Evolutionary conservation across 2,888 invertebrate species (phyloP).

Genomic region (Heliconius cydno): DNA sequence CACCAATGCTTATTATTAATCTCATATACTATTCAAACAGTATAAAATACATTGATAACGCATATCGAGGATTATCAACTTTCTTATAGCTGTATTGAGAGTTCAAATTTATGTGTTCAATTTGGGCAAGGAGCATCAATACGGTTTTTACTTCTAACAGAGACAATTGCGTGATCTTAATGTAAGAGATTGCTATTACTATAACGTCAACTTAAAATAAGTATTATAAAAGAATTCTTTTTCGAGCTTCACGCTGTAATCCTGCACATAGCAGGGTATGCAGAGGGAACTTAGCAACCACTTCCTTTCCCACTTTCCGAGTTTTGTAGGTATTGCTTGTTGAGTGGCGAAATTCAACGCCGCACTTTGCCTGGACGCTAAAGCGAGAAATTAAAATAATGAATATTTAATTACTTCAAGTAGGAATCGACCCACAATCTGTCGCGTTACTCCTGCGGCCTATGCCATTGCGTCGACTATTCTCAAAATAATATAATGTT

Average conservation of each 20-base stretch:
- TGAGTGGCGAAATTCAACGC: too few relatives aligned
- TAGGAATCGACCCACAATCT: too few relatives aligned
- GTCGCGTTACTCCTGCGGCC: too few relatives aligned
- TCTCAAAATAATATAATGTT: slow-evolving; percentile 57
- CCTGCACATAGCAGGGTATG: too few relatives aligned
- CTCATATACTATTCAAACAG: slow-evolving; percentile 63
- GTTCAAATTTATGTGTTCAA: slow-evolving; percentile 46
- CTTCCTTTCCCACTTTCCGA: too few relatives aligned
- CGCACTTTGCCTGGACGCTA: too few relatives aligned
- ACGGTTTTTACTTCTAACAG: slow-evolving; percentile 58
- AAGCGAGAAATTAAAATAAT: too few relatives aligned
- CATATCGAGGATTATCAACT: slow-evolving; percentile 38
- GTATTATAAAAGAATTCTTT: slow-evolving; percentile 77
- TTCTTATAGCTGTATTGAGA: slow-evolving; percentile 52
- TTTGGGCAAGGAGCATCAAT: slow-evolving; percentile 26
- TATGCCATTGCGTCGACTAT: too few relatives aligned
- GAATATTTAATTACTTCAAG: too few relatives aligned
- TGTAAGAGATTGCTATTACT: slow-evolving; percentile 66
- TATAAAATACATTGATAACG: slow-evolving; percentile 52
- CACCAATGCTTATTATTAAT: slow-evolving; percentile 81
- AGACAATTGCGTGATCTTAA: slow-evolving; percentile 81
- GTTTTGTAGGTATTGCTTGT: too few relatives aligned
- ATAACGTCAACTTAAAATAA: slow-evolving; percentile 82
- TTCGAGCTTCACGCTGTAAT: too few relatives aligned
- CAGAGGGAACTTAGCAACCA: too few relatives aligned